These are phyloP conservation scores for Trichonephila clavata DNA, from an alignment of 1,140 invertebrate species.

Conservation along the genomic window DNA sequence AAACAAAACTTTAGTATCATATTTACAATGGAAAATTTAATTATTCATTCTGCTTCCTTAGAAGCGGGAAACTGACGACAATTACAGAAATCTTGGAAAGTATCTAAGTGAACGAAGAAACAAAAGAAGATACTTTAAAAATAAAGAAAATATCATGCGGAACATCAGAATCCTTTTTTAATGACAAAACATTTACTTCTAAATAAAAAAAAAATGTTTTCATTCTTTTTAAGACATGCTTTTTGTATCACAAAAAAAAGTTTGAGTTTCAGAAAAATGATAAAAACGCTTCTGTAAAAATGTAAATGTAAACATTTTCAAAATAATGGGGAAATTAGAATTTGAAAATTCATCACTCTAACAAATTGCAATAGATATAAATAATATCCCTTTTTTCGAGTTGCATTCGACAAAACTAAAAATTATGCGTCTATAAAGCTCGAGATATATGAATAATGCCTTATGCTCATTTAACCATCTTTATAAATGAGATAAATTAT, in stretches of 20 bases:
- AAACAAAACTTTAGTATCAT: neutral
- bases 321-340: too few relatives aligned
- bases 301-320: neutral
- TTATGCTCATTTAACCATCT: too few relatives aligned
- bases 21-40: slow-evolving; percentile 3
- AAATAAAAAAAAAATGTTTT: neutral
- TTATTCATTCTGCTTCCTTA: neutral
- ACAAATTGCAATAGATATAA: too few relatives aligned
- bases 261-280: neutral
- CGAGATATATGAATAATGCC: too few relatives aligned
- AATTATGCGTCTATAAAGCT: too few relatives aligned
- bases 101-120: neutral
- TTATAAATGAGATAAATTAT: too few relatives aligned
- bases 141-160: neutral
- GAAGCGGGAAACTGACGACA: neutral
- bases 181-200: neutral
- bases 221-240: neutral
- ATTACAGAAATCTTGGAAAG: neutral
- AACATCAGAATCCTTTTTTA: neutral
- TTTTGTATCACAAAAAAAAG: neutral
- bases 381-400: too few relatives aligned
- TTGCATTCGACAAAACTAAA: too few relatives aligned
- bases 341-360: too few relatives aligned
- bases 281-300: neutral
- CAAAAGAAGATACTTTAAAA: neutral